Percentiles rank a stretch among this genome's conserved stretches.
These are phyloP conservation scores for Coilia nasus DNA, from an alignment of 2,797 vertebrate genomes.

Conservation along the genomic window DNA sequence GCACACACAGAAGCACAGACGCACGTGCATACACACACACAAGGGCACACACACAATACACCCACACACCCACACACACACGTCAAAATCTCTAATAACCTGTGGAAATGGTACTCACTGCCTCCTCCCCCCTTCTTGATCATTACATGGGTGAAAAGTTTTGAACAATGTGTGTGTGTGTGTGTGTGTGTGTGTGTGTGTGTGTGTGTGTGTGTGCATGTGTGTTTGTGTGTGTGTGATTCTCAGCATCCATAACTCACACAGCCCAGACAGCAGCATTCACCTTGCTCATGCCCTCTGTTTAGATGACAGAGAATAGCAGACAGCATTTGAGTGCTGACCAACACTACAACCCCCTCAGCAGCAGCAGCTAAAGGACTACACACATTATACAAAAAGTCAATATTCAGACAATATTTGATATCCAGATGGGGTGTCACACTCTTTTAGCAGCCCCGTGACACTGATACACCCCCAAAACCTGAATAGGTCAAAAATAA, in stretches of 20 bases:
- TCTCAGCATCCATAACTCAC: conserved; percentile 7
- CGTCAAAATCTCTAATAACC: conserved; percentile 72
- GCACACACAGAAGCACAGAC: conserved; percentile 1
- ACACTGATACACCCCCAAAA: too few relatives aligned
- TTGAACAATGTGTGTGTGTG: conserved; percentile 25
- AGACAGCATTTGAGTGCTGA: too few relatives aligned
- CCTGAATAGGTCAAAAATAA: neutral
- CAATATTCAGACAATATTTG: too few relatives aligned
- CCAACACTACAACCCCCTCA: too few relatives aligned
- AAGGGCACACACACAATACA: neutral
- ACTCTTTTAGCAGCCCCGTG: too few relatives aligned
- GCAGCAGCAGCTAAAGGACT: too few relatives aligned
- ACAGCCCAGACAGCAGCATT: neutral
- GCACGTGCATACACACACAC: conserved; percentile 27
- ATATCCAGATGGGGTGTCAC: too few relatives aligned
- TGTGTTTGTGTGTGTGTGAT: neutral
- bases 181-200: neutral
- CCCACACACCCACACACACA: conserved; percentile 61
- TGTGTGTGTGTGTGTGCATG: neutral
- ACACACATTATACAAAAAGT: too few relatives aligned
- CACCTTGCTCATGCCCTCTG: neutral
- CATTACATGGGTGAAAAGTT: conserved; percentile 59
- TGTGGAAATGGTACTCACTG: conserved; percentile 66
- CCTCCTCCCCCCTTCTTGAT: neutral
- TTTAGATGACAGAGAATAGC: too few relatives aligned